These are phyloP conservation scores for Machimus rusticus DNA, from an alignment of 2,888 invertebrate genomes.

Conservation along the genomic window DNA sequence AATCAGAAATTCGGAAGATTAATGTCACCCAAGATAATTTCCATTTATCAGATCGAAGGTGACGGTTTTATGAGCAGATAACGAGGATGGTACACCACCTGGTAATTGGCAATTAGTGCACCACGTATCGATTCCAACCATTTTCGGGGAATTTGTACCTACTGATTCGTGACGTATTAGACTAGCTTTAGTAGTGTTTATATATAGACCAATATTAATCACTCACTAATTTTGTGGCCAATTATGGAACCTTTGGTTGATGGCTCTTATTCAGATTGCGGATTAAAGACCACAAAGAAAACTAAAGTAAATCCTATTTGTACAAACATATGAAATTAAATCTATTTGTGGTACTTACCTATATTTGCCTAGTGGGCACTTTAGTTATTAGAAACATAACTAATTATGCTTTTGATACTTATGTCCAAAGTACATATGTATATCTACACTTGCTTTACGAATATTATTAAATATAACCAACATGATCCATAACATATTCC, in stretches of 20 bases:
- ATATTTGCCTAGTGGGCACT: neutral
- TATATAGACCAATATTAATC: neutral
- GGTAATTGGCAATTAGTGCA: conserved; percentile 26
- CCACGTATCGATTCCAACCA: conserved; percentile 5
- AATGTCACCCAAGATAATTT: conserved; percentile 21
- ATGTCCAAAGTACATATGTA: neutral
- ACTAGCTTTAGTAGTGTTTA: neutral
- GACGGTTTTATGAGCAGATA: conserved; percentile 26
- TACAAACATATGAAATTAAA: neutral
- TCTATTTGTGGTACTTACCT: neutral
- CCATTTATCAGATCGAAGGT: conserved; percentile 24
- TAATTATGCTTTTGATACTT: neutral
- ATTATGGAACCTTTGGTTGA: neutral
- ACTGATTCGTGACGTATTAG: neutral
- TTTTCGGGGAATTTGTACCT: conserved; percentile 1
- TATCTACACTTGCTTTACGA: too few species aligned
- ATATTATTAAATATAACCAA: too few species aligned
- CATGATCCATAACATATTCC: too few species aligned
- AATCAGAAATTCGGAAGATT: conserved; percentile 31
- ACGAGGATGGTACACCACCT: conserved; percentile 9
- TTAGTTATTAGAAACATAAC: neutral
- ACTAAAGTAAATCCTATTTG: neutral
- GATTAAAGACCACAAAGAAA: neutral
- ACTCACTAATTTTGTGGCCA: neutral
- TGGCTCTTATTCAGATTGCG: neutral